Evolutionary conservation across 2,888 invertebrate genomes (phyloP).

Genomic region (Neoaliturus tenellus): DNA sequence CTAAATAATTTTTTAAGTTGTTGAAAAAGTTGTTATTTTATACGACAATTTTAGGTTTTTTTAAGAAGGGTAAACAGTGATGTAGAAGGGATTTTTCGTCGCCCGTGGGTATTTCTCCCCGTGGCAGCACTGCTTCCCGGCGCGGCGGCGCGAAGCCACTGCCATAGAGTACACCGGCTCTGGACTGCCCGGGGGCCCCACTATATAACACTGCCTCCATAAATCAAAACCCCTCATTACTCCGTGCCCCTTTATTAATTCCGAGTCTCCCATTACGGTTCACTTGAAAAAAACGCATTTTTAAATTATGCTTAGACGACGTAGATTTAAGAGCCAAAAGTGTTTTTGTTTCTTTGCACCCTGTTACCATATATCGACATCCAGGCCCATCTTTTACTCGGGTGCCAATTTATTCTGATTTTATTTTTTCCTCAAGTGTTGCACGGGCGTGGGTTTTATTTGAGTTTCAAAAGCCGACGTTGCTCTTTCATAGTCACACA

Average conservation of each 20-base stretch:
- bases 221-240: slow-evolving; percentile 53
- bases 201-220: slow-evolving; percentile 51
- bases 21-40: too few species aligned
- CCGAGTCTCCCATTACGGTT: slow-evolving; percentile 55
- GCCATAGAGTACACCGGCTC: slow-evolving; percentile 29
- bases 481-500: too few species aligned
- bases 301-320: slow-evolving; percentile 55
- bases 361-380: slow-evolving; percentile 45
- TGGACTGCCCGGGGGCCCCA: slow-evolving; percentile 14
- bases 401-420: slow-evolving; percentile 43
- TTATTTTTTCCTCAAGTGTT: neutral
- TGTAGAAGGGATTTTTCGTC: neutral
- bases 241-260: slow-evolving; percentile 54
- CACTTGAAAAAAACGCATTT: slow-evolving; percentile 56
- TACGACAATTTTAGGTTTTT: too few species aligned
- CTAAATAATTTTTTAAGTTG: too few species aligned
- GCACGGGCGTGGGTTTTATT: neutral
- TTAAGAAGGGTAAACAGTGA: too few species aligned
- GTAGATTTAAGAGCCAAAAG: slow-evolving; percentile 53
- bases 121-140: neutral
- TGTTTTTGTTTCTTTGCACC: slow-evolving; percentile 51
- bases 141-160: neutral
- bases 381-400: slow-evolving; percentile 39
- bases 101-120: neutral
- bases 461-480: too few species aligned